Evolutionary conservation across 2,888 invertebrate genomes (phyloP).

Genomic region (Amphipoea oculea): DNA sequence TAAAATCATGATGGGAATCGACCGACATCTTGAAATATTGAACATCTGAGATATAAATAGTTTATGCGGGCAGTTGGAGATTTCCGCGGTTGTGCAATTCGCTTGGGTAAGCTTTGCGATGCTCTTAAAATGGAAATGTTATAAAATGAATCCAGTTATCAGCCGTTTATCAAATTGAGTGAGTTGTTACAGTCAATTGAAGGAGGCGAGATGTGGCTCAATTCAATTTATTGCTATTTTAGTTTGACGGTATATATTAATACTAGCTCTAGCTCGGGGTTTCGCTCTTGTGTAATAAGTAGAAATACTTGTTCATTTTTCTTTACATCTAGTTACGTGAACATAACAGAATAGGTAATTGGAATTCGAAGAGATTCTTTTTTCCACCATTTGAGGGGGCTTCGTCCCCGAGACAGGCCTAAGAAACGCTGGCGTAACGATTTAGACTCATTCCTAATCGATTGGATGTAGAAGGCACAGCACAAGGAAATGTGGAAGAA

Average conservation of each 20-base stretch:
- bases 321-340: neutral
- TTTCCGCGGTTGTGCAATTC: conserved; percentile 47
- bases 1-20: conserved; percentile 82
- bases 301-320: neutral
- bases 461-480: too few species aligned
- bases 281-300: neutral
- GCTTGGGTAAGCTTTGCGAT: conserved; percentile 17
- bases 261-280: neutral
- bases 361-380: neutral
- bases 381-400: neutral
- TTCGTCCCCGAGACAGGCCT: too few species aligned
- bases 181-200: conserved; percentile 54
- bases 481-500: too few species aligned
- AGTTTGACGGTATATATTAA: conserved; percentile 29
- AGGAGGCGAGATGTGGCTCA: conserved; percentile 47
- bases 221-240: conserved; percentile 52
- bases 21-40: conserved; percentile 64
- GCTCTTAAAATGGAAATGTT: conserved; percentile 47
- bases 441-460: too few species aligned
- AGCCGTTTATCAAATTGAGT: conserved; percentile 49
- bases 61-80: conserved; percentile 39
- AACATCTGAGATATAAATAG: conserved; percentile 62
- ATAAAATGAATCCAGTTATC: conserved; percentile 39
- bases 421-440: too few species aligned
- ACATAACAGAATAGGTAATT: too few species aligned